Evolutionary conservation across 2,888 invertebrate species (phyloP).

Genomic region (Homarus gammarus): DNA sequence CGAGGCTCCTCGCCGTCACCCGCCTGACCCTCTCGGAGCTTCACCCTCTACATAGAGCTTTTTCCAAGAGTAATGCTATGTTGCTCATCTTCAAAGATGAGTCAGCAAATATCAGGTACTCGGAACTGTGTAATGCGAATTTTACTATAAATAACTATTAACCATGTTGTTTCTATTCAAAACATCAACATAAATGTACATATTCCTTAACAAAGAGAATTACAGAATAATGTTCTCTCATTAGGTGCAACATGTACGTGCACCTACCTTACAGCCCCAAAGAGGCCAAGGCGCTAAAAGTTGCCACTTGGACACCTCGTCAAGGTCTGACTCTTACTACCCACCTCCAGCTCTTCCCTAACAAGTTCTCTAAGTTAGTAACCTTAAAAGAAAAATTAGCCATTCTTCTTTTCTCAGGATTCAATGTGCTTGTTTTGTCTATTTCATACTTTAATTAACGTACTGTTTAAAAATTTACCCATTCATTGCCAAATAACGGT

Average conservation of each 20-base stretch:
- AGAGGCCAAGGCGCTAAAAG: background rate
- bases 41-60: slow-evolving; percentile 2
- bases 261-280: background rate
- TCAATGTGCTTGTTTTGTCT: too few species aligned
- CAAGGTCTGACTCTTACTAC: background rate
- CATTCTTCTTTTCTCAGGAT: too few species aligned
- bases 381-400: too few species aligned
- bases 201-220: background rate
- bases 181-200: background rate
- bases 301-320: background rate
- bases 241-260: background rate
- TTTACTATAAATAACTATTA: too few species aligned
- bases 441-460: too few species aligned
- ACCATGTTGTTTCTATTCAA: too few species aligned
- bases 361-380: background rate
- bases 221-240: background rate
- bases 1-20: slow-evolving; percentile 36
- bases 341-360: background rate
- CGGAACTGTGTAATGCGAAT: too few species aligned
- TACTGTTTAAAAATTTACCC: too few species aligned
- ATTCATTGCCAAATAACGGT: too few species aligned
- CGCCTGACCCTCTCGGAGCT: background rate
- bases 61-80: slow-evolving; percentile 7
- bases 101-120: too few species aligned
- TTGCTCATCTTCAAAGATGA: background rate